Base-by-base conservation (phyloP, 2,797 vertebrate species). In the Poeciliopsis gracilis region DNA sequence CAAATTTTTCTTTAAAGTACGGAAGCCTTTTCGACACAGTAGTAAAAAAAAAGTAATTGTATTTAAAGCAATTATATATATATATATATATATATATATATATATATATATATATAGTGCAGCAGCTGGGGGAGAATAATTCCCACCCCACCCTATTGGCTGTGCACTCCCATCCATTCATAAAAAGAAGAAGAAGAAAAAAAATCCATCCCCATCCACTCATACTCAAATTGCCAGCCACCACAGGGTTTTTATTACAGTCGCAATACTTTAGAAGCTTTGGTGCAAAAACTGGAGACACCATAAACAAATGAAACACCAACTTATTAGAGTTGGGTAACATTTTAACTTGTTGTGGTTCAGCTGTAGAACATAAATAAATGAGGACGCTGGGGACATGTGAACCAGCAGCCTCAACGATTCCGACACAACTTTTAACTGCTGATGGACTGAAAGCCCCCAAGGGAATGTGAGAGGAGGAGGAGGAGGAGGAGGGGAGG, bases 151-250 rank as follows among this genome's bases (percentile, higher is more conserved):
- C 38, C 59, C 72, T n/a, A 75, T 1, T 61, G 72, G 45, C 61
- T 15, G 71, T 75, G 72, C 76, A 84, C 70, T 79, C 81, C 76
- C 70, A 80, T 85, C 75, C 91, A 93, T 91, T 91, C 90, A 93
- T 85, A 89, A 85, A 87, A 86, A 83, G 89, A 41, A 2, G 16
- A 36, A 7, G 8, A 16, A 1, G 6, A 7, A 8, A 36, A 20
- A 36, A 36, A 36, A 36, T 36, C 61, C 61, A 63, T 36, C 18
- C 30, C 16, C 59, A 36, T 36, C 61, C 61, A 18, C 20, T 67
- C 38, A 13, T 13, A 12, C 3, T 41, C 63, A 41, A 67, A 41
- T 12, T 23, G 18, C 36, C 20, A 25, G 10, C 36, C 36, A 67
- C 36, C 63, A 25, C 20, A 67, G 23, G 63, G 10, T 41, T 38